Conservation (phyloP, 2,797 vertebrate genomes). For the Tauraco hartlaubi region DNA sequence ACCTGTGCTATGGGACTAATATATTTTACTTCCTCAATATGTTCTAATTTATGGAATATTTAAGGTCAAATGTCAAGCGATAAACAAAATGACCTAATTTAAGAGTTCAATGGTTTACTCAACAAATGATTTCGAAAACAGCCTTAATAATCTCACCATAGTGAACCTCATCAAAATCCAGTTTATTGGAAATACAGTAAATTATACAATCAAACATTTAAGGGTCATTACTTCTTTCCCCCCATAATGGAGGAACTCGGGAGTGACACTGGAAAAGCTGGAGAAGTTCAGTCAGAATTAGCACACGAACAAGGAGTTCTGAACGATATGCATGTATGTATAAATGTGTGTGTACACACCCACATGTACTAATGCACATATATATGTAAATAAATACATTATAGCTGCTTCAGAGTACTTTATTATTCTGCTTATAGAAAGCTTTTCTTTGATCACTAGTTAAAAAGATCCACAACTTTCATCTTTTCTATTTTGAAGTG, state of each 20-base stretch:
- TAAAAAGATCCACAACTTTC: background rate
- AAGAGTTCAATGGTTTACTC: background rate
- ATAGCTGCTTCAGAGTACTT: background rate
- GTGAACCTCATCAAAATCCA: conserved; percentile 15
- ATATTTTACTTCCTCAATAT: background rate
- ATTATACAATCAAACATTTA: conserved; percentile 22
- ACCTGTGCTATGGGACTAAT: background rate
- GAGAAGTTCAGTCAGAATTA: background rate
- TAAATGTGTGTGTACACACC: background rate
- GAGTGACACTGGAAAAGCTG: background rate
- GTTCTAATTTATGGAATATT: conserved; percentile 3
- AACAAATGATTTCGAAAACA: conserved; percentile 4
- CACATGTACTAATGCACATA: background rate
- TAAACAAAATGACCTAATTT: conserved; percentile 15
- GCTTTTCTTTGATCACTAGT: background rate
- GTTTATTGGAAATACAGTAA: conserved; percentile 28
- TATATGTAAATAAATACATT: background rate
- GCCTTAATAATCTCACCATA: background rate
- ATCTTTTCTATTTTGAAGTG: background rate
- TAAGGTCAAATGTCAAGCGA: background rate
- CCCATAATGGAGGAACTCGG: background rate
- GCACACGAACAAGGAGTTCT: background rate
- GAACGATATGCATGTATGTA: background rate
- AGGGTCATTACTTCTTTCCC: background rate
- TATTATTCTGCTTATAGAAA: background rate